Conservation (phyloP, 2,888 invertebrate species). For the Plebejus argus region DNA sequence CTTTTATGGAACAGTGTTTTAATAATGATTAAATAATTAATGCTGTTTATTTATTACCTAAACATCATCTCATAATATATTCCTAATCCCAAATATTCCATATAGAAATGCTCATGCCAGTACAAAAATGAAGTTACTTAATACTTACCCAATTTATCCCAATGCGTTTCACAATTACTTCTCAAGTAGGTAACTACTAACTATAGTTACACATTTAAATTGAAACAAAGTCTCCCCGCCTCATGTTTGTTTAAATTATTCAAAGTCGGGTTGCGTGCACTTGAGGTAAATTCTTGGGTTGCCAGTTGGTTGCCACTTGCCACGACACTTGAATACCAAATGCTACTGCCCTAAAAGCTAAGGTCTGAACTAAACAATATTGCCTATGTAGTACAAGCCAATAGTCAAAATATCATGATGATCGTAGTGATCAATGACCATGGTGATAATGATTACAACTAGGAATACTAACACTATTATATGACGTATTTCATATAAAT, state of each 20-base stretch:
- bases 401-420: background rate
- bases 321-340: conserved; percentile 17
- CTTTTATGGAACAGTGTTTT: no score
- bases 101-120: background rate
- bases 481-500: no score
- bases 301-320: background rate
- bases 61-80: no score
- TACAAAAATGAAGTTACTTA: background rate
- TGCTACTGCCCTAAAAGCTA: background rate
- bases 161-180: background rate
- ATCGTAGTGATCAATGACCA: background rate
- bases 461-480: no score
- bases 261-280: conserved; percentile 2
- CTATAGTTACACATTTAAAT: background rate
- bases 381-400: background rate
- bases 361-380: background rate
- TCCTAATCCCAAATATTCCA: background rate
- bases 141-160: background rate
- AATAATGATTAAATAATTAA: no score
- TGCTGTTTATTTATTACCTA: no score
- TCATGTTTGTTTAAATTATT: conserved; percentile 9
- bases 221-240: background rate
- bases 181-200: background rate
- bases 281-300: conserved; percentile 16
- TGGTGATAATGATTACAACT: no score